phyloP scores from a whole-genome alignment of 2,113 vertebrate genomes.

The Circaetus cinerascens region DNA sequence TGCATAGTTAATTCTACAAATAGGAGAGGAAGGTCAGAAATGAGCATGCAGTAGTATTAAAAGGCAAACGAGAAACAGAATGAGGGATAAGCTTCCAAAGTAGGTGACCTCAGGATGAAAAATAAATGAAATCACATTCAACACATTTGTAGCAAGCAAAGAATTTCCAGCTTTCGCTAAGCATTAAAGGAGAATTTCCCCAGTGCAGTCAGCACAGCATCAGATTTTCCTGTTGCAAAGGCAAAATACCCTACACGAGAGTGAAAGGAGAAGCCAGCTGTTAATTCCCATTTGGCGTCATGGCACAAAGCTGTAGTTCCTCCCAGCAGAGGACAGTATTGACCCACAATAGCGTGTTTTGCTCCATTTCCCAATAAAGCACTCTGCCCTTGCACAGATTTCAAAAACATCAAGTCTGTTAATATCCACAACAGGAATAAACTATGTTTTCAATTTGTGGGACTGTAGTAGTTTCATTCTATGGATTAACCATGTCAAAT shows the following conservation, averaged over 20 bases:
- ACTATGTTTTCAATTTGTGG: not conserved
- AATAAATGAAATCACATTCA: not conserved
- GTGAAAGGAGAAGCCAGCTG: not conserved
- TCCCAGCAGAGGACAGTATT: conserved; percentile 43
- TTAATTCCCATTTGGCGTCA: not conserved
- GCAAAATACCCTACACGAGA: not conserved
- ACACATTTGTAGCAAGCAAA: not conserved
- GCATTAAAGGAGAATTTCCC: not conserved
- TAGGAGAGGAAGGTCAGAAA: not conserved
- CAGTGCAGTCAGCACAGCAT: not conserved
- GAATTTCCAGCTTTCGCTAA: not conserved
- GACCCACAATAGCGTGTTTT: not conserved
- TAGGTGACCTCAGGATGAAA: not conserved
- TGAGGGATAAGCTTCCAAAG: not conserved
- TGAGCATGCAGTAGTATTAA: not conserved
- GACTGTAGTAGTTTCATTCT: not conserved
- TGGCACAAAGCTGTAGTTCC: not conserved
- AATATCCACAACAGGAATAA: not conserved
- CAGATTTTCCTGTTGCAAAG: not conserved
- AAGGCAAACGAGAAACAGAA: not conserved
- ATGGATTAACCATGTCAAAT: not conserved
- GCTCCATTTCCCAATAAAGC: not conserved
- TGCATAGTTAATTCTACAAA: not conserved
- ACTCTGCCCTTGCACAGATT: not conserved
- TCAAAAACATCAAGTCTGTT: not conserved